Evolutionary conservation across 2,797 vertebrate species (phyloP).

Genomic region (Melanotaenia pygmaea): DNA sequence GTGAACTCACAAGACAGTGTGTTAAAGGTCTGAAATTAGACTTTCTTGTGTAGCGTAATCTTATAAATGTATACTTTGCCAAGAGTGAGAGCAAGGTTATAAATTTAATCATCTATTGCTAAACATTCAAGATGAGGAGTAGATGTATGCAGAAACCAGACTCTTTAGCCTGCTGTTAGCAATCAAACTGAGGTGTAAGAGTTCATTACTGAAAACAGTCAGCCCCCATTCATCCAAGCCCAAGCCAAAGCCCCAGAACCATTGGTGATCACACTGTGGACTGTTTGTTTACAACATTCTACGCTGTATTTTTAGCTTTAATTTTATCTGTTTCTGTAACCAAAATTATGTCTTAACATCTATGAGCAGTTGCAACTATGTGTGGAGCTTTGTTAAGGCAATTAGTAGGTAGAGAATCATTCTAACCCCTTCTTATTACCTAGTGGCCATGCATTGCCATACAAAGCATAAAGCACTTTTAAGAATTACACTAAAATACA

Average conservation of each 20-base stretch:
- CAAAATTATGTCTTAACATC: not conserved
- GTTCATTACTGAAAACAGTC: conserved; percentile 24
- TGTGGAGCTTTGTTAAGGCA: conserved; percentile 23
- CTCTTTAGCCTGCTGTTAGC: conserved; percentile 43
- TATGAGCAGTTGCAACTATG: conserved; percentile 14
- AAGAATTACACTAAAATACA: conserved; percentile 23
- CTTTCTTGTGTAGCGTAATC: conserved; percentile 49
- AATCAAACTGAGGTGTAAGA: conserved; percentile 35
- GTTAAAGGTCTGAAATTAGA: conserved; percentile 39
- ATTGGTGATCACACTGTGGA: conserved; percentile 12
- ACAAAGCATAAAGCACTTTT: conserved; percentile 56
- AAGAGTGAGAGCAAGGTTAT: conserved; percentile 29
- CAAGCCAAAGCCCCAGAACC: conserved; percentile 60
- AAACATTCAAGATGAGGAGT: conserved; percentile 54
- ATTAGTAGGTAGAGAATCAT: conserved; percentile 46
- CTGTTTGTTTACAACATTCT: conserved; percentile 6
- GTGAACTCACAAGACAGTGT: conserved; percentile 49
- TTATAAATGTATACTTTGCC: conserved; percentile 49
- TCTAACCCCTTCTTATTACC: conserved; percentile 34
- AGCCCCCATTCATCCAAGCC: conserved; percentile 40
- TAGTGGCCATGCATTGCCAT: conserved; percentile 67
- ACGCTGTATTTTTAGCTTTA: not conserved
- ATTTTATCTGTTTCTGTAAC: not conserved
- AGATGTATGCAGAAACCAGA: conserved; percentile 46
- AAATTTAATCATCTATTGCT: conserved; percentile 30